These are phyloP conservation scores for Coreoperca whiteheadi DNA, from an alignment of 2,113 vertebrate species.

Conservation along the genomic window DNA sequence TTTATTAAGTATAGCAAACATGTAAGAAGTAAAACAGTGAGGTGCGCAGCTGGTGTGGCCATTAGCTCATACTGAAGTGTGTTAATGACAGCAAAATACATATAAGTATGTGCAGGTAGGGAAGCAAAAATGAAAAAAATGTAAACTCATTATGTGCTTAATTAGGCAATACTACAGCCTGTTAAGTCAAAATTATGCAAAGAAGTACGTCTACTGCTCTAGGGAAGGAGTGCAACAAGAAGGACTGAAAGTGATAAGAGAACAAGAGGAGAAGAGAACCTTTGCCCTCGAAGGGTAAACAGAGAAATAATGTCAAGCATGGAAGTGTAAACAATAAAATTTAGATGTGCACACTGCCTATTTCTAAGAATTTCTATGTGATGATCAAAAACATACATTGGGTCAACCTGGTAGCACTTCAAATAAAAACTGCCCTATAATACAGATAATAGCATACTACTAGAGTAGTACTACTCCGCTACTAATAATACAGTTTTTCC, in stretches of 20 bases:
- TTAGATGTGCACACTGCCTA: background rate
- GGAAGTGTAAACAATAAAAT: background rate
- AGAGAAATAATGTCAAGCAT: background rate
- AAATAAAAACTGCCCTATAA: background rate
- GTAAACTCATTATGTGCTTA: constrained; percentile 32
- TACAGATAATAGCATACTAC: background rate
- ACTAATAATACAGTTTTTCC: background rate
- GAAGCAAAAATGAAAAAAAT: background rate
- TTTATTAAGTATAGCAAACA: no score
- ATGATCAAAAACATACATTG: background rate
- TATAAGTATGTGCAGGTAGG: background rate
- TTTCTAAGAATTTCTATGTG: background rate
- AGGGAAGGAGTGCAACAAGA: constrained; percentile 24
- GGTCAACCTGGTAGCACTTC: background rate
- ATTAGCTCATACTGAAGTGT: background rate
- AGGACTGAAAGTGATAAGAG: background rate
- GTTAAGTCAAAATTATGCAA: constrained; percentile 53
- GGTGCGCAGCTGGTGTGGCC: background rate
- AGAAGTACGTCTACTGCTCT: constrained; percentile 30
- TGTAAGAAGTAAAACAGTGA: background rate
- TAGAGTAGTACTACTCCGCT: background rate
- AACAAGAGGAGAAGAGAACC: background rate
- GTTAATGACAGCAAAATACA: constrained; percentile 1
- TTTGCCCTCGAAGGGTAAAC: background rate
- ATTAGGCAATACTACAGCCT: constrained; percentile 26